Evolutionary conservation across 1,140 invertebrate genomes (phyloP), one percentile per base, ranked within the genome.

Genomic region (Uloborus diversus): DNA sequence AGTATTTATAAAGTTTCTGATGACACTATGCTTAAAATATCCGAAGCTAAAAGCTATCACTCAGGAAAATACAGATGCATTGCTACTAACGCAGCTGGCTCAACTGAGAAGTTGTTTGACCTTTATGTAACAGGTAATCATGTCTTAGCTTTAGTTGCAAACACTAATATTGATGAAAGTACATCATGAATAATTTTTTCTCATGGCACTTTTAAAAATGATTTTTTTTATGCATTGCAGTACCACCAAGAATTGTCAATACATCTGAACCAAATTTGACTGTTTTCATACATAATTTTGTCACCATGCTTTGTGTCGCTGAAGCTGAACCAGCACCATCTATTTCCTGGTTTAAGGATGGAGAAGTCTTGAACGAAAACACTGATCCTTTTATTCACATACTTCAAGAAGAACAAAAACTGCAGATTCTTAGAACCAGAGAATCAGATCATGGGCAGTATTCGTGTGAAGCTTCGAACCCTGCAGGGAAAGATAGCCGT

Each of bases 11-110:
- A 73, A 3, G 20, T 73, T 13, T 32, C 32, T 25, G 20, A 61
- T 14, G 57, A n/a, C 1, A 20, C 53, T 23, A 14, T 69, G 35
- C 49, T 81, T 3, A 4, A 51, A n/a, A 61, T 81, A 1, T 1
- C 9, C 20, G 47, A 66, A 32, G 68, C 64, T 27, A 68, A 56
- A 49, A 62, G 17, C n/a, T 4, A 56, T 47, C 73, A 78, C 27
- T 28, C 65, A 49, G 87, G 85, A 70, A 85, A 85, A 81, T 88
- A 85, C 90, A 93, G 84, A 84, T 96, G 86, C 86, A 87, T 82
- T 84, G 93, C 83, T 83, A 88, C 79, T 89, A 92, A 88, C 89
- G 88, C 70, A 89, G 93, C 84, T 88, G 94, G 88, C 89, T 91
- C 86, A 87, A 89, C 90, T 49, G 90, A 89, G 82, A 91, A 90